A percentile compares a stretch with the other conserved stretches of the same genome.
phyloP scores from a whole-genome alignment of 1,140 invertebrate species.

The Drosophila teissieri region DNA sequence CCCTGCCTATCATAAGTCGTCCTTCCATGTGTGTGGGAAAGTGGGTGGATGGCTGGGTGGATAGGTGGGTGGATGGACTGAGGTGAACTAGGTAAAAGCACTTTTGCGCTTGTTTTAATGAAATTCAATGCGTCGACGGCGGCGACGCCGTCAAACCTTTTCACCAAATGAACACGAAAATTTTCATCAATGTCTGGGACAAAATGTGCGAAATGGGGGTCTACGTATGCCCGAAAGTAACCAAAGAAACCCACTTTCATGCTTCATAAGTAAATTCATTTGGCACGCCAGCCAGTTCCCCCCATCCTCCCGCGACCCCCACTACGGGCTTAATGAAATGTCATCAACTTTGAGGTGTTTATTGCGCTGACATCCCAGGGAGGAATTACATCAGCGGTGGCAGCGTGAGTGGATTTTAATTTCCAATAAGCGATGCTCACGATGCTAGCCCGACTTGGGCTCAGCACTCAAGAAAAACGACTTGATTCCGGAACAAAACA shows the following conservation, averaged over 20 bases:
- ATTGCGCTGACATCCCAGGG: conserved; percentile 73
- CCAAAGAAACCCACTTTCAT: conserved; percentile 76
- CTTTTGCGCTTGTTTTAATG: conserved; percentile 78
- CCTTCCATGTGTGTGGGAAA: conserved; percentile 33
- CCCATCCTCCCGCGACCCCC: conserved; percentile 19
- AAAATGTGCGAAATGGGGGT: neutral
- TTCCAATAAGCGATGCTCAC: neutral
- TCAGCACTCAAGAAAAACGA: no score
- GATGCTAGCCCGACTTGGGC: neutral
- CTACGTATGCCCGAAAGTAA: conserved; percentile 34
- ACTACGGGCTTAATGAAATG: conserved; percentile 81
- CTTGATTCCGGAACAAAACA: no score
- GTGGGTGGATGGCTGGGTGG: neutral
- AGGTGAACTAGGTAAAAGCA: conserved; percentile 49
- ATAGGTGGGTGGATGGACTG: neutral
- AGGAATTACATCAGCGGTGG: neutral
- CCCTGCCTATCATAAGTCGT: conserved; percentile 51
- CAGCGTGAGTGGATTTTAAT: neutral
- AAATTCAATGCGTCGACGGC: conserved; percentile 69
- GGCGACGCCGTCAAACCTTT: conserved; percentile 41
- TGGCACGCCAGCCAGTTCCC: conserved; percentile 44
- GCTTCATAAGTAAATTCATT: conserved; percentile 82
- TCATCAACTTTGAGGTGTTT: conserved; percentile 84
- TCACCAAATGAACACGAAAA: conserved; percentile 79
- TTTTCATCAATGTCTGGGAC: conserved; percentile 56